Evolutionary conservation across 2,888 invertebrate genomes (phyloP), one percentile per base, ranked within the genome.

Genomic region (Mantis religiosa): DNA sequence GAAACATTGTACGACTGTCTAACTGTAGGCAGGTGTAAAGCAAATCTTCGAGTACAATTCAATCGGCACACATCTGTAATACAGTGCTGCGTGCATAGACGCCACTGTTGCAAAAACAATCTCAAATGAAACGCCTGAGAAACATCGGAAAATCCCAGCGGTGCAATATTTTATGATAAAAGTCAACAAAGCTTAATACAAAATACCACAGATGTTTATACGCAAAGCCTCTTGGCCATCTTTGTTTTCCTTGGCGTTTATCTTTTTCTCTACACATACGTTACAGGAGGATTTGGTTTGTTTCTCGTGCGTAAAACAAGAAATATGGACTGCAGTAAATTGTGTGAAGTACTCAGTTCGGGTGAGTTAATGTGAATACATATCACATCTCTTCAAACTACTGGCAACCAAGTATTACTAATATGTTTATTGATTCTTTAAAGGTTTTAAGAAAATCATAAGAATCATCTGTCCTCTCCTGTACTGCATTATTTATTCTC

Each of bases 401-500:
- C 12, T 41, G 41, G 1, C 3, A 41, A 12, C 7, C 8, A 8
- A 34, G 2, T 30, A 30, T 30, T 30, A 30, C 4, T 30, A 30
- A 30, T 30, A 7, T 12, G 9, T 9, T 41, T 12, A 41, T 41
- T 41, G 41, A 2, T 20, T 3, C 0, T 47, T 85, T 85, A 28
- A 41, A 85, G 85, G 27, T 25, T 82, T 30, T 82, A 28, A 34
- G 28, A 87, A 87, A 82, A 7, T 30, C 15, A 12, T 83, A 28
- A 87, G 86, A 12, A 83, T 54, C 27, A 54, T 83, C 2, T 89
- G 87, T 27, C 90, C 89, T 15, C 81, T 88, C 27, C n/a, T 90
- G 15, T 88, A 85, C 27, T 88, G 87, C 30, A 28, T 90, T 2
- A 83, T 90, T 25, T 88, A 85, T 47, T 87, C 89, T 25, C 47